Evolutionary conservation across 1,140 invertebrate species (phyloP), one percentile per base, ranked within the genome.

Genomic region (Lamellibrachia luymesi): DNA sequence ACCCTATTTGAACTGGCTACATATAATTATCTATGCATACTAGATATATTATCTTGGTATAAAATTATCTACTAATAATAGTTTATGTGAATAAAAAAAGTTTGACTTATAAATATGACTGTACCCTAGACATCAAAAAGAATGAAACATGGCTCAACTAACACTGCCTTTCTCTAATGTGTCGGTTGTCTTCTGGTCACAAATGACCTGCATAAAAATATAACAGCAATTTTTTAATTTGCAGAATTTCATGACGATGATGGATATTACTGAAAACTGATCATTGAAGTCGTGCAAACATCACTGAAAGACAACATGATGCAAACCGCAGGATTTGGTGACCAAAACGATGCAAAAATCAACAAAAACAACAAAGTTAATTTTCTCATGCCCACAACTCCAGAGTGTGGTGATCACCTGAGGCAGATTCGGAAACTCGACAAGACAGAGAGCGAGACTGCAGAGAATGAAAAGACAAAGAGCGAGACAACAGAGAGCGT

Each of bases 281-380:
- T 80, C 64, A 80, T 2, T 80, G 64, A 80, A 80, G 64, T 80
- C 13, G 64, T 80, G 64, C 64, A 8, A 22, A 22, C 64, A 17
- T 80, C 64, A 22, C 13, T 22, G 52, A 80, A 80, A 80, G 7
- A 80, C 17, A 80, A 8, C 13, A 80, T 80, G 64, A 80, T 80
- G 64, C 8, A 80, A 80, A 80, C 64, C 13, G 64, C 64, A 80
- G 64, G 64, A 10, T 80, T 80, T 22, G 64, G 6, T 22, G 17
- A 80, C 17, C 64, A 80, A 22, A 80, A 80, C 25, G 64, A 80
- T 4, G 64, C 8, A 22, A 80, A 80, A 80, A 80, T 91, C 27
- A 91, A 13, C 90, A 91, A 51, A n/a, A 91, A 91, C 90, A 91
- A n/a, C 38, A 27, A 22, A 91, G 50, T 51, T 50, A 91, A 91